Conservation (phyloP, 2,888 invertebrate species). For the Scaptomyza flava region DNA sequence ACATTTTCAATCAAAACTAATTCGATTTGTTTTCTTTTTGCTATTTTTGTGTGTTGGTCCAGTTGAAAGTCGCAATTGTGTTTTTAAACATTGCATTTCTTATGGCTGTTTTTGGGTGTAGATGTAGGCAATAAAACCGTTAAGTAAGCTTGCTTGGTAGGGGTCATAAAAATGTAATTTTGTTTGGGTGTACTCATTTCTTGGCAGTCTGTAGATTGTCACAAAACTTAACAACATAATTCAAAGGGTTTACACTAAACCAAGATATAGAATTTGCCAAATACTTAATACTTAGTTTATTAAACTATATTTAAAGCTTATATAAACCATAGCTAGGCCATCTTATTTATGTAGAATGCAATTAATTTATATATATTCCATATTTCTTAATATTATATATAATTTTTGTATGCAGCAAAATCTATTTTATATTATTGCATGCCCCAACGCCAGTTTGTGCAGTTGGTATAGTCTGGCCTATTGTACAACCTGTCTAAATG, state of each 20-base stretch:
- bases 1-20: slow-evolving; percentile 7
- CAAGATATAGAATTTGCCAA: slow-evolving; percentile 28
- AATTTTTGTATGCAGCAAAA: slow-evolving; percentile 42
- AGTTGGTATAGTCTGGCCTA: slow-evolving; percentile 21
- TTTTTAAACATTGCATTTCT: slow-evolving; percentile 14
- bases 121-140: slow-evolving; percentile 28
- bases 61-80: slow-evolving; percentile 50
- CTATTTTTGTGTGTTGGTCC: slow-evolving; percentile 63
- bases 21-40: slow-evolving; percentile 4
- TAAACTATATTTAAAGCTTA: slow-evolving; percentile 65
- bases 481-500: slow-evolving; percentile 63
- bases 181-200: slow-evolving; percentile 29
- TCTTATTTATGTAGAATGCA: slow-evolving; percentile 47
- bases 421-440: slow-evolving; percentile 30
- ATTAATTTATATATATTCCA: slow-evolving; percentile 26
- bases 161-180: neutral
- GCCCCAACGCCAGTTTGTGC: slow-evolving; percentile 7
- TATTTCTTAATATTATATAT: neutral
- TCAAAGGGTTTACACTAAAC: slow-evolving; percentile 29
- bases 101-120: slow-evolving; percentile 27
- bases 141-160: slow-evolving; percentile 7
- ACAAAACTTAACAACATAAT: slow-evolving; percentile 53
- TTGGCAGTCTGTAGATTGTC: slow-evolving; percentile 76
- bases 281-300: slow-evolving; percentile 30
- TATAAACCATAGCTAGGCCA: slow-evolving; percentile 63